A percentile compares a stretch with the other conserved stretches of the same genome.
phyloP scores from a whole-genome alignment of 1,140 invertebrate species.

The Oreohelix idahoensis region DNA sequence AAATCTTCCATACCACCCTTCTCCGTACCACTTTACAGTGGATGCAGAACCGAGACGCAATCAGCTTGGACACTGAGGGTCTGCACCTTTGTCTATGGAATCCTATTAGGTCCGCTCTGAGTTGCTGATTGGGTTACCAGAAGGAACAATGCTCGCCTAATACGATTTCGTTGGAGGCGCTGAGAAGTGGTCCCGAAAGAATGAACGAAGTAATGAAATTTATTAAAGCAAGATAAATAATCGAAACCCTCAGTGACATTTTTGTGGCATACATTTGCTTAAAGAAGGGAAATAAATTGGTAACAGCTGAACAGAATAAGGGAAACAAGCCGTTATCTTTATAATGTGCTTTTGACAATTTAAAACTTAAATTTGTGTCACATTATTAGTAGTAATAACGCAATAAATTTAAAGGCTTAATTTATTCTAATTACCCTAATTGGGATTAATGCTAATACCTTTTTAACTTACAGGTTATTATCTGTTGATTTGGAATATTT shows the following conservation, averaged over 20 bases:
- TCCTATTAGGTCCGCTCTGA: background rate
- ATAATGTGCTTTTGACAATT: too few relatives aligned
- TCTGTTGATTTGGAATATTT: too few relatives aligned
- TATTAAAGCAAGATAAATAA: constrained; percentile 12
- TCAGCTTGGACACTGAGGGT: background rate
- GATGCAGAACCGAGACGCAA: background rate
- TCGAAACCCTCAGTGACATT: background rate
- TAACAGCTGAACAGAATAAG: background rate
- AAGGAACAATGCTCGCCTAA: background rate
- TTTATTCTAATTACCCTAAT: too few relatives aligned
- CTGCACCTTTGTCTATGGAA: background rate
- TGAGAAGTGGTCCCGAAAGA: background rate
- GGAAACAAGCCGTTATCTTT: too few relatives aligned
- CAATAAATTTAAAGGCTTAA: too few relatives aligned
- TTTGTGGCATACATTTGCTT: background rate
- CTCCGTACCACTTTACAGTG: background rate
- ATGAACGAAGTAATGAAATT: constrained; percentile 9
- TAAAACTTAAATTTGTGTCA: too few relatives aligned
- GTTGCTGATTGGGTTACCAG: background rate
- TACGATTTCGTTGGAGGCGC: background rate
- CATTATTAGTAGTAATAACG: too few relatives aligned
- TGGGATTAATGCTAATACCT: too few relatives aligned
- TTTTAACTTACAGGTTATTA: too few relatives aligned
- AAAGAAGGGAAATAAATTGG: background rate
- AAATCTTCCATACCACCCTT: background rate